A percentile compares a stretch with the other conserved stretches of the same genome.
Evolutionary conservation across 2,888 invertebrate genomes (phyloP).

Genomic region (Callinectes sapidus): DNA sequence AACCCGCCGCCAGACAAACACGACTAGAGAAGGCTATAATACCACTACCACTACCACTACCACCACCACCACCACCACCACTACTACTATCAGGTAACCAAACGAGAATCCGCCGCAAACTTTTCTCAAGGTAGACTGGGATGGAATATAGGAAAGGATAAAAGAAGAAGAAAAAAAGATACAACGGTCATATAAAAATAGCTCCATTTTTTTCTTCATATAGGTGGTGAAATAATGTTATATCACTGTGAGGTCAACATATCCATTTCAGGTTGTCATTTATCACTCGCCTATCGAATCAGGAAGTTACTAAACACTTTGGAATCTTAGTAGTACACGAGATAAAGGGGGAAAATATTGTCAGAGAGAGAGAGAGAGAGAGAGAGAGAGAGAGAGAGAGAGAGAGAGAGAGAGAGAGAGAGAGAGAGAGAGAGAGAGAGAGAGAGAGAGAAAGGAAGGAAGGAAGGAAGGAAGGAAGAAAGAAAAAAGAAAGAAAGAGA

Average conservation of each 20-base stretch:
- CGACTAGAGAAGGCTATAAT: neutral
- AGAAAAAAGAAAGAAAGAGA: too few species aligned
- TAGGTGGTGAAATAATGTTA: neutral
- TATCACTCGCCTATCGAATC: neutral
- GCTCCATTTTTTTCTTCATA: neutral
- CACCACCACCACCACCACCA: neutral
- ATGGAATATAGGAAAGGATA: neutral
- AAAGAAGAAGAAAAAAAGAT: neutral
- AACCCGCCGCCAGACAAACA: neutral
- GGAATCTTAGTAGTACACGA: neutral
- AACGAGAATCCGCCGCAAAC: neutral
- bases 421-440: neutral
- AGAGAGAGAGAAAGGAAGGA: neutral
- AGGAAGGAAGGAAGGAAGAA: neutral
- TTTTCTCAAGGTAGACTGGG: neutral
- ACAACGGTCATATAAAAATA: neutral
- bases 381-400: conserved; percentile 1
- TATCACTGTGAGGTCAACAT: neutral
- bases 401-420: conserved; percentile 1
- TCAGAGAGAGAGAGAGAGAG: neutral
- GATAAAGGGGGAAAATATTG: neutral
- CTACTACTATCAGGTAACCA: neutral
- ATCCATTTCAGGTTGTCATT: neutral
- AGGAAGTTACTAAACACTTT: neutral
- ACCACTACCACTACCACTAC: neutral